Evolutionary conservation across 2,797 vertebrate genomes (phyloP), one percentile per base, ranked within the genome.

Genomic region (Paratrypauchen microcephalus): DNA sequence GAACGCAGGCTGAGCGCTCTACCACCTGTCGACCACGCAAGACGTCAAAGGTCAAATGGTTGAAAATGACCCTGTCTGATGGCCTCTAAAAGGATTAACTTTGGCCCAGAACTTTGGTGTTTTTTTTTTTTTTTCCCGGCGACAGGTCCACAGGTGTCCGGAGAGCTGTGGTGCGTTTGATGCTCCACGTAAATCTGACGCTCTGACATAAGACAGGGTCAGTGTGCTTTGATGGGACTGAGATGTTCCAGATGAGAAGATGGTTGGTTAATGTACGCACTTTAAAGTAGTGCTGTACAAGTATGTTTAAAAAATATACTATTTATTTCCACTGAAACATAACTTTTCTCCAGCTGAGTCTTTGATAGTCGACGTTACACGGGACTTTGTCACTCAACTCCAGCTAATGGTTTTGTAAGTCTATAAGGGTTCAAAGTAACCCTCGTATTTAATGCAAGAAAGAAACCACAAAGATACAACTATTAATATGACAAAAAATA

Each of bases 101-200:
- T 69, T 32, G 19, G 80, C 84, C 85, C 82, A 83, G 80, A 88
- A 87, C 83, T 83, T 82, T 62, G 74, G 77, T 73, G 73, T 73
- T 73, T 82, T 81, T 82, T 81, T 82, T 88, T 73, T 73, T 82
- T 81, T 82, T 81, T 82, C 88, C 82, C 68, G 59, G 55, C 69
- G 26, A 74, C 19, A 39, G 6, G 67, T 76, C 79, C 71, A 69
- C 83, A 76, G 83, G 84, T 89, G 86, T 90, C 81, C 73, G 68
- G 86, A 86, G 66, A 75, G 75, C 74, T 24, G 68, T 48, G 5
- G 66, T 69, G 63, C 12, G 74, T 90, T 91, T 90, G 83, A 90
- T 89, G 83, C 79, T 2, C 59, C 5, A 64, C 56, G 67, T 88
- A 91, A 91, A 89, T 88, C 84, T 88, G 82, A 77, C 16, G 75